These are phyloP conservation scores for Bombus sibiricus DNA, from an alignment of 1,140 invertebrate genomes.

Conservation along the genomic window DNA sequence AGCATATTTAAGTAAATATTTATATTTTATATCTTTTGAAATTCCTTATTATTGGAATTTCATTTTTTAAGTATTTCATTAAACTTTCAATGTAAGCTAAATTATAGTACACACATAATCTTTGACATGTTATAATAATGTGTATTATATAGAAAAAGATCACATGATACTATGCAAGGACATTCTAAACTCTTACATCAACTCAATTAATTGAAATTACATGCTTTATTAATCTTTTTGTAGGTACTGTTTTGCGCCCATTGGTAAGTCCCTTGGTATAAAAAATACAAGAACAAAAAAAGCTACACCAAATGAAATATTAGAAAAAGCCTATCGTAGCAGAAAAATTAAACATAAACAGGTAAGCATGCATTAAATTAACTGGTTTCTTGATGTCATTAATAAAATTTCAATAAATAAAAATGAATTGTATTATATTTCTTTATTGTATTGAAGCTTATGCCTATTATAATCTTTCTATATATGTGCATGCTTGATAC, in stretches of 20 bases:
- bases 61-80: background rate
- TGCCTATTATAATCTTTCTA: too few species aligned
- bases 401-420: background rate
- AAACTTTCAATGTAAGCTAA: background rate
- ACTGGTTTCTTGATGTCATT: background rate
- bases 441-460: background rate
- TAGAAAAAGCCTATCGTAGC: constrained; percentile 89
- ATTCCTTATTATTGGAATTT: background rate
- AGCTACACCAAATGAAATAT: constrained; percentile 86
- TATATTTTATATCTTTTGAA: background rate
- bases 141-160: background rate
- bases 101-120: background rate
- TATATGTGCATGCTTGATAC: too few species aligned
- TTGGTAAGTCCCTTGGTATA: constrained; percentile 90
- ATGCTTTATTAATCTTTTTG: background rate
- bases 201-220: background rate
- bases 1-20: background rate
- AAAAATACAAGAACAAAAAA: constrained; percentile 90
- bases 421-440: background rate
- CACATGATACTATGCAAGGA: background rate
- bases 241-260: constrained; percentile 90
- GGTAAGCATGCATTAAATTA: constrained; percentile 78
- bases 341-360: constrained; percentile 89
- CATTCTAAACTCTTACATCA: background rate
- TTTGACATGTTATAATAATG: too few species aligned